These are phyloP conservation scores for Macropus fuliginosus DNA, from an alignment of 2,797 vertebrate genomes.

Conservation along the genomic window DNA sequence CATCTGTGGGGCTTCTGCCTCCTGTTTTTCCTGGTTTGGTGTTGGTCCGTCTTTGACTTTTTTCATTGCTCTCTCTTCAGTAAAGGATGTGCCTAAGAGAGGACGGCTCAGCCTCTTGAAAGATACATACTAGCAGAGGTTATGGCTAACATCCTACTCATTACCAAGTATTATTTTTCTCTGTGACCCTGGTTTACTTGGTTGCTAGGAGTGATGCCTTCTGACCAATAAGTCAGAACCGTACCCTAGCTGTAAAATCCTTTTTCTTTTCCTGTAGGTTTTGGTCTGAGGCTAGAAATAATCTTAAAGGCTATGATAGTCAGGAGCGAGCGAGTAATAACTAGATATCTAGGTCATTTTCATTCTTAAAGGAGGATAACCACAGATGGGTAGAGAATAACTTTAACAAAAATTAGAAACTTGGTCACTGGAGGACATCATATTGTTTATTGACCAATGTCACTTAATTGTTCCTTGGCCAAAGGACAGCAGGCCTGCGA, in stretches of 20 bases:
- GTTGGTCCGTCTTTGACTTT: background rate
- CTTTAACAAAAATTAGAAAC: conserved; percentile 9
- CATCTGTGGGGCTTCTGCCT: background rate
- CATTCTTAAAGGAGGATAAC: conserved; percentile 28
- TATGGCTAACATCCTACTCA: background rate
- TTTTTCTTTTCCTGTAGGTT: background rate
- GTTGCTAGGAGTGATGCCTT: conserved; percentile 23
- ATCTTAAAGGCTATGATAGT: background rate
- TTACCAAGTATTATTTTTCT: background rate
- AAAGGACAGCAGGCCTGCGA: background rate
- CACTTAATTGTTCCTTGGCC: background rate
- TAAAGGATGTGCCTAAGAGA: background rate
- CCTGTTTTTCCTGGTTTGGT: background rate
- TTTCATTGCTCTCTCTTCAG: background rate
- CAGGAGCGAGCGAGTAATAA: background rate
- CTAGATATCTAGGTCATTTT: background rate
- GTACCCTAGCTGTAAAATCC: background rate
- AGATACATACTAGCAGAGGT: background rate
- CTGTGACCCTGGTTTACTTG: background rate
- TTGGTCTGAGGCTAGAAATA: conserved; percentile 4
- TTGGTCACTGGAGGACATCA: background rate
- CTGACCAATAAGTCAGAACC: no score
- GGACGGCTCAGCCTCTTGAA: background rate
- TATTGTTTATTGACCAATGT: background rate
- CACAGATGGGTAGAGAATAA: background rate